A percentile compares a stretch with the other conserved stretches of the same genome.
Conservation (phyloP, 2,888 invertebrate genomes). For the Tetramorium bicarinatum region DNA sequence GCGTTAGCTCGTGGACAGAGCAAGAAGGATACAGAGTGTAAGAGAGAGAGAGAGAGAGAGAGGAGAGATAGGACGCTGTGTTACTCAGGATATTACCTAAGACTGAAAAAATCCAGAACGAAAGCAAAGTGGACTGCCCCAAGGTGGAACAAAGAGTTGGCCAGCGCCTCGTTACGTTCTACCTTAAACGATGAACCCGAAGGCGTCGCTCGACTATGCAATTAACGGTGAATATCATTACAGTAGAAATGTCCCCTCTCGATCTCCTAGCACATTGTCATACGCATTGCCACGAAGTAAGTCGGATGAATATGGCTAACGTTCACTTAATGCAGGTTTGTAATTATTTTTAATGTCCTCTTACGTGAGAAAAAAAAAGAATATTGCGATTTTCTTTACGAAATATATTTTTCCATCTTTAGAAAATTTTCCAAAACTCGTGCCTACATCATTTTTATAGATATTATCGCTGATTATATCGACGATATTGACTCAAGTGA, state of each 20-base stretch:
- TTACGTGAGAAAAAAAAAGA: neutral
- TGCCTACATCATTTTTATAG: neutral
- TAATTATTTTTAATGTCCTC: neutral
- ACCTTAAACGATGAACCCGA: constrained; percentile 83
- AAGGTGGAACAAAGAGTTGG: constrained; percentile 80
- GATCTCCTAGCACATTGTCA: constrained; percentile 22
- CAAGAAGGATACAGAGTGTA: neutral
- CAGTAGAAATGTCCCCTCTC: constrained; percentile 60
- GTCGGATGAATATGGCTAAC: neutral
- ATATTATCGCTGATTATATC: neutral
- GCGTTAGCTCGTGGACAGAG: constrained; percentile 77
- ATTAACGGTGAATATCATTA: constrained; percentile 84
- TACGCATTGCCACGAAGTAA: neutral
- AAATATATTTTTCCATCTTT: neutral
- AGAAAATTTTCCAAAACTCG: neutral
- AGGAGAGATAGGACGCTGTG: constrained; percentile 59
- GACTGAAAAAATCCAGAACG: constrained; percentile 82
- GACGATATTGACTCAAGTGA: constrained; percentile 49
- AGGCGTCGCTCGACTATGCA: constrained; percentile 80
- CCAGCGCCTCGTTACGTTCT: constrained; percentile 66
- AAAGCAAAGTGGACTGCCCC: constrained; percentile 81
- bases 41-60: constrained; percentile 50
- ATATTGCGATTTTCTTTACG: neutral
- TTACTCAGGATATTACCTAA: constrained; percentile 84
- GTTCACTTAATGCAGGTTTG: neutral